Conservation (phyloP, 2,113 vertebrate species). For the Podarcis cretensis region DNA sequence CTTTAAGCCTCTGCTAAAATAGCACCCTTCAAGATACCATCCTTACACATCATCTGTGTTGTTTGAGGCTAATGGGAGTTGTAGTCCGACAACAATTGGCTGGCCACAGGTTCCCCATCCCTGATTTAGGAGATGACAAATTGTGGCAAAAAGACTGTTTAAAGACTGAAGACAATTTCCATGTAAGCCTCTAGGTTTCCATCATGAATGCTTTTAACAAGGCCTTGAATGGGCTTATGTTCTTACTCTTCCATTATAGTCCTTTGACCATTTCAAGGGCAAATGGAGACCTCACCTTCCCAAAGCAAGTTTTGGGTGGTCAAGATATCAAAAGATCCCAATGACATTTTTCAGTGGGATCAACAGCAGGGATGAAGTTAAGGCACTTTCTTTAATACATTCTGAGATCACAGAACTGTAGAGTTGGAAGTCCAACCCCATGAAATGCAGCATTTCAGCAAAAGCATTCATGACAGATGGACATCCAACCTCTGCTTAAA, state of each 20-base stretch:
- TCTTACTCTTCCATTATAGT: neutral
- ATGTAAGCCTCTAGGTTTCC: neutral
- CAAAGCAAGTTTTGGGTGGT: neutral
- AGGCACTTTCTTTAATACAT: accelerated
- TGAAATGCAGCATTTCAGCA: no score
- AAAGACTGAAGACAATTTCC: neutral
- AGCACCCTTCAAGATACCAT: no score
- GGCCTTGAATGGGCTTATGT: no score
- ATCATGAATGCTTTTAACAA: neutral
- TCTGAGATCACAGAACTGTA: neutral
- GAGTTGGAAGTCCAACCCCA: no score
- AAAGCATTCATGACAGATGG: no score
- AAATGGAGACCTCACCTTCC: neutral
- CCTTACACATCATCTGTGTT: no score
- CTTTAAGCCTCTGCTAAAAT: no score
- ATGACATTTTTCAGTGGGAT: conserved; percentile 21
- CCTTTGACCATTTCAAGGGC: neutral
- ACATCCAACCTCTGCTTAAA: no score
- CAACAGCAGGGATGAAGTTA: neutral
- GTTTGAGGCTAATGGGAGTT: no score
- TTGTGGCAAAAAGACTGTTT: neutral
- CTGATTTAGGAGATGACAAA: neutral
- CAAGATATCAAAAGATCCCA: neutral
- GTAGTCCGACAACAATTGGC: no score
- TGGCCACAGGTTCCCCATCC: no score